These are phyloP conservation scores for Petrocephalus microphthalmus DNA, from an alignment of 2,113 vertebrate species.

Conservation along the genomic window DNA sequence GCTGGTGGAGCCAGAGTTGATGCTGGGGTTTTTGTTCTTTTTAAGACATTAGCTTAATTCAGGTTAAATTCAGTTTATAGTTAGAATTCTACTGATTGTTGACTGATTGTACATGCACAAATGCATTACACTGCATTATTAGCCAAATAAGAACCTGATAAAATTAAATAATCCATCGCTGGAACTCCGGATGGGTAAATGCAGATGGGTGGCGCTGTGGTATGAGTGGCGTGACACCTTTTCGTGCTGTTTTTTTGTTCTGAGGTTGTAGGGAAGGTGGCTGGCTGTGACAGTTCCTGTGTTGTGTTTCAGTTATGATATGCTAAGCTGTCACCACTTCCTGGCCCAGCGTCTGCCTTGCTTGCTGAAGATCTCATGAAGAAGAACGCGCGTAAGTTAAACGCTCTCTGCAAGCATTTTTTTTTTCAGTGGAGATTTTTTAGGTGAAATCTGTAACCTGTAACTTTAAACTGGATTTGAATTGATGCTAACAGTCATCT, in stretches of 20 bases:
- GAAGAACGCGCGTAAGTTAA: conserved; percentile 48
- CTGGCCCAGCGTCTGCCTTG: conserved; percentile 55
- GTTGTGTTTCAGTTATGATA: conserved; percentile 31
- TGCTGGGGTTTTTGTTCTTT: neutral
- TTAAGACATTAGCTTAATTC: neutral
- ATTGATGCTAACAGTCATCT: neutral
- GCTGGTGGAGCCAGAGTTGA: neutral
- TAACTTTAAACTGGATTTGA: neutral
- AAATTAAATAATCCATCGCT: neutral
- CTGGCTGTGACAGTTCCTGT: conserved; percentile 31
- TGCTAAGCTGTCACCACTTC: conserved; percentile 53
- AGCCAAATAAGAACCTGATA: neutral
- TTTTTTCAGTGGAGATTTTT: neutral
- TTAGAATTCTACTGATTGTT: neutral
- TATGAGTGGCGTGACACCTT: neutral
- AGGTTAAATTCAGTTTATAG: neutral
- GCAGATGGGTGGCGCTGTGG: neutral
- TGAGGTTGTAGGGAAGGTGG: neutral
- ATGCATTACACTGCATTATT: neutral
- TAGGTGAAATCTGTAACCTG: neutral
- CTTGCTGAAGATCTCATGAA: conserved; percentile 54
- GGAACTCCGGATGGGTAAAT: neutral
- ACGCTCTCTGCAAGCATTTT: neutral
- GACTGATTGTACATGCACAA: neutral
- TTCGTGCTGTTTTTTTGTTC: neutral